Evolutionary conservation across 2,797 vertebrate species (phyloP).

Genomic region (Hephaestus fuliginosus): DNA sequence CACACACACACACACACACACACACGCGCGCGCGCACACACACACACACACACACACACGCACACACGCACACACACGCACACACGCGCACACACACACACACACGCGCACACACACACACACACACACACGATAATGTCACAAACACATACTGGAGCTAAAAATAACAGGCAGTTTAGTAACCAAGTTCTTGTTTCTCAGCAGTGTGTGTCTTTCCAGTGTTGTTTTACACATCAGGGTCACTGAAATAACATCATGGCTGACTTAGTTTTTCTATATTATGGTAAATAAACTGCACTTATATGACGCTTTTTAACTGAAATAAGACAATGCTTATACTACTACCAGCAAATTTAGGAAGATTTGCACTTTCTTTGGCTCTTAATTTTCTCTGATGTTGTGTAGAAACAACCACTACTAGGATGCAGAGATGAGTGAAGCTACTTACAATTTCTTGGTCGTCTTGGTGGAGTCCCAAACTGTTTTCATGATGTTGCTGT

Average conservation of each 20-base stretch:
- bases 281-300: too few relatives aligned
- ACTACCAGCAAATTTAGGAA: too few relatives aligned
- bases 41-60: conserved; percentile 24
- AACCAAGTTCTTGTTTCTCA: neutral
- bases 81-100: conserved; percentile 16
- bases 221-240: neutral
- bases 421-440: neutral
- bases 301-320: too few relatives aligned
- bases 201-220: neutral
- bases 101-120: conserved; percentile 29
- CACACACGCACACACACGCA: conserved; percentile 19
- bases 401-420: neutral
- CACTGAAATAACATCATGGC: too few relatives aligned
- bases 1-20: conserved; percentile 29
- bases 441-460: conserved; percentile 86
- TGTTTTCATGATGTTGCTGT: conserved; percentile 61
- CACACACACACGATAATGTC: conserved; percentile 11
- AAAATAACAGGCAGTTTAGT: neutral
- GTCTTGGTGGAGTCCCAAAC: conserved; percentile 83
- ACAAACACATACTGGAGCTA: neutral
- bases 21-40: conserved; percentile 36
- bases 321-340: too few relatives aligned
- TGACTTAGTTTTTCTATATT: neutral
- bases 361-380: too few relatives aligned
- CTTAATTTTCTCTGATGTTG: too few relatives aligned